Conservation (phyloP, 2,113 vertebrate species). For the Epinephelus fuscoguttatus region DNA sequence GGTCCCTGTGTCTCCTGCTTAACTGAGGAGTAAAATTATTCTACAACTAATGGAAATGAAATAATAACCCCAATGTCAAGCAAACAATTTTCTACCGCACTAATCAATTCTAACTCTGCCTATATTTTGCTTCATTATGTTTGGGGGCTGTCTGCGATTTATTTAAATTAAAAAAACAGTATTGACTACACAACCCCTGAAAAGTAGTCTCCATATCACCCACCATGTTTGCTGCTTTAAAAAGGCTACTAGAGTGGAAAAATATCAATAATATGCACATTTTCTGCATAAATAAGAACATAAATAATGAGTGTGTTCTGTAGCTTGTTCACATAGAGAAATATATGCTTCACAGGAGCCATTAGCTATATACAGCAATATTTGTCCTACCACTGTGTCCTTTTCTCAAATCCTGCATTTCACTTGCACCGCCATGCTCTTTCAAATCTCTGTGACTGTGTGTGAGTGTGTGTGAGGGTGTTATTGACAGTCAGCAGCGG, state of each 20-base stretch:
- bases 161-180: background rate
- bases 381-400: constrained; percentile 58
- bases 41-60: background rate
- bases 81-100: background rate
- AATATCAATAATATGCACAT: background rate
- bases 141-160: background rate
- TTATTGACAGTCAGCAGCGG: constrained; percentile 70
- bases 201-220: background rate
- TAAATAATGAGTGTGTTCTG: background rate
- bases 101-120: background rate
- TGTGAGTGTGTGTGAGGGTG: constrained; percentile 11
- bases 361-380: constrained; percentile 35
- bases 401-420: constrained; percentile 62
- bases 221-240: background rate
- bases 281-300: background rate
- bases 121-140: background rate
- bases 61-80: background rate
- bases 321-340: background rate
- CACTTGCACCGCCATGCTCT: constrained; percentile 53
- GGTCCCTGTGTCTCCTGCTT: background rate
- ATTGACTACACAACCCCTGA: background rate
- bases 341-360: constrained; percentile 6
- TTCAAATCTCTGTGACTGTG: constrained; percentile 21
- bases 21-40: background rate
- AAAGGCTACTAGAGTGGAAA: background rate